Evolutionary conservation across 2,888 invertebrate species (phyloP).

Genomic region (Periphyllus acericola): DNA sequence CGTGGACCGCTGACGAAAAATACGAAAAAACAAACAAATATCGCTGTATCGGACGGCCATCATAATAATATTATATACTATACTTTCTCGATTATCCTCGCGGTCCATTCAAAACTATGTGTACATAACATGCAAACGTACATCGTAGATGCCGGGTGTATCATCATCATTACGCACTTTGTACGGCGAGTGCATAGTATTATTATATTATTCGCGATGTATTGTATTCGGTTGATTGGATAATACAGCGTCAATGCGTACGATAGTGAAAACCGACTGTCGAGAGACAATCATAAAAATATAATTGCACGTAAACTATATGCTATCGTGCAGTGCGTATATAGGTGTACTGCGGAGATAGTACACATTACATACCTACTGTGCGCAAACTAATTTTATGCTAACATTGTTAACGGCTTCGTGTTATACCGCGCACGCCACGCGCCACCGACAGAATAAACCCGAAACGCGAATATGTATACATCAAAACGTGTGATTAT

Average conservation of each 20-base stretch:
- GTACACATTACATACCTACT: too few relatives aligned
- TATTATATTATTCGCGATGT: background rate
- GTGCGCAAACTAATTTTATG: too few relatives aligned
- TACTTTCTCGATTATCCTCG: background rate
- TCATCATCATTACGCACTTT: background rate
- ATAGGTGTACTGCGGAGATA: too few relatives aligned
- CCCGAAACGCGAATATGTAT: background rate
- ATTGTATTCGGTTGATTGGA: background rate
- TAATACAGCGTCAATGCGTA: background rate
- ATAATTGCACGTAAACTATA: too few relatives aligned
- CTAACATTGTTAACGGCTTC: too few relatives aligned
- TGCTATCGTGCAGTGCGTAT: too few relatives aligned
- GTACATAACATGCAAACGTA: background rate
- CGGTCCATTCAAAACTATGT: too few relatives aligned
- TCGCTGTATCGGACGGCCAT: background rate
- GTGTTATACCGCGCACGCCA: background rate
- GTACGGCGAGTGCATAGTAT: background rate
- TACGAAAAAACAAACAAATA: too few relatives aligned
- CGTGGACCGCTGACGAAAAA: too few relatives aligned
- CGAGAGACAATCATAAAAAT: background rate
- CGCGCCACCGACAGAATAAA: background rate
- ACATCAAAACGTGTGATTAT: too few relatives aligned
- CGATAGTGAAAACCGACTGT: background rate
- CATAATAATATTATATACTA: too few relatives aligned
- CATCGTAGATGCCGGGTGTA: background rate